Base-by-base conservation (phyloP, 2,113 vertebrate genomes). In the Ceyx margarethae region DNA sequence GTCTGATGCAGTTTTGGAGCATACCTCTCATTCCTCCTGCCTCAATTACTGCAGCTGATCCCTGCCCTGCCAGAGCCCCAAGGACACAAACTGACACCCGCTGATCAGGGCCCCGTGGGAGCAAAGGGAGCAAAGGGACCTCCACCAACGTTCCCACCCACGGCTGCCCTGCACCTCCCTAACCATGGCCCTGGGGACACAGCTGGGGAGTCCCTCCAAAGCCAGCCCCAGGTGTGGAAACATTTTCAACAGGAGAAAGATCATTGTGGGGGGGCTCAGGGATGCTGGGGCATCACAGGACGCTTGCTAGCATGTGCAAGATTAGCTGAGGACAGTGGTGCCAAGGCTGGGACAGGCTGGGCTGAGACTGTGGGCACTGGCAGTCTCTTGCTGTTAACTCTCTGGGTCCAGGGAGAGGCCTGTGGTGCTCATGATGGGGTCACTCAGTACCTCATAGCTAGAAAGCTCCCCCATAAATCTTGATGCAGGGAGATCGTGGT, bases 11-110 rank as follows among this genome's bases (percentile, higher is more conserved):
- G 25, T 29, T 50, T 91, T 2, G 15, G 73, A 93, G 48, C 82
- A 94, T 90, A 71, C 87, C 48, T 94, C 29, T 90, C 91, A 95
- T 96, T 95, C 93, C 76, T 96, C 85, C 90, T 11, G 12, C 89
- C 84, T 89, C 93, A 92, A 81, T 91, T 89, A 53, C 87, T 48
- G 93, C 93, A 87, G 93, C 81, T 81, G 37, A 87, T 93, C 68
- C 85, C 71, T 64, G 51, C 79, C 89, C 60, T 1, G 16, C 46
- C 64, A 60, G 61, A 83, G 87, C 91, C 95, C 81, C 94, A 68
- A 6, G 93, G 93, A 84, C 46, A 76, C 87, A 94, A 84, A 81
- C 51, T 67, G 94, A 89, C 89, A 91, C 81, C 74, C 18, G 1
- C 29, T 26, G 48, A 50, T 62, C 40, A 26, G 42, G 91, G 69